These are phyloP conservation scores for Enteromius radiatus DNA, from an alignment of 2,797 vertebrate species.

Conservation along the genomic window DNA sequence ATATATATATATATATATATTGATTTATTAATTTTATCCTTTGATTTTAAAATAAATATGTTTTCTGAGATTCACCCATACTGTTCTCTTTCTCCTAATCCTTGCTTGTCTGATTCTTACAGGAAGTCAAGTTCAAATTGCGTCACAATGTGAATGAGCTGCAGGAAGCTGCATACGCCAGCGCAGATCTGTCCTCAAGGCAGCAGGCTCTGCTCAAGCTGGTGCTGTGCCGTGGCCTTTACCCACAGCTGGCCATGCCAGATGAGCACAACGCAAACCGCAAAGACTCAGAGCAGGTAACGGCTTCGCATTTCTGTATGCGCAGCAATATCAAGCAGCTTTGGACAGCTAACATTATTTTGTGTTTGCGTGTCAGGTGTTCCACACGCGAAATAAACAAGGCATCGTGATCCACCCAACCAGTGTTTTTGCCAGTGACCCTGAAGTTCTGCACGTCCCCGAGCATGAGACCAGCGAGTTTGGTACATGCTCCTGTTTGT, in stretches of 20 bases:
- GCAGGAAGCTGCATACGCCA: conserved; percentile 73
- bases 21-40: neutral
- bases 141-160: conserved; percentile 86
- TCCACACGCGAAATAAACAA: conserved; percentile 91
- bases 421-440: conserved; percentile 83
- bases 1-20: too few relatives aligned
- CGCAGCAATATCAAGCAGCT: neutral
- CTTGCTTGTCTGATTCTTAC: conserved; percentile 18
- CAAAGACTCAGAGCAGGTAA: conserved; percentile 91
- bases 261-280: conserved; percentile 87
- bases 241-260: conserved; percentile 88
- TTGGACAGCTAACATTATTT: neutral
- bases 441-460: conserved; percentile 81
- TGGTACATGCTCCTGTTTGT: conserved; percentile 59
- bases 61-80: neutral
- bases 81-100: neutral
- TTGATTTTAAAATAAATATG: neutral
- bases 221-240: conserved; percentile 88
- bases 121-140: conserved; percentile 95
- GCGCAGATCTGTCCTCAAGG: conserved; percentile 76
- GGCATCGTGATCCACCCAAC: conserved; percentile 90
- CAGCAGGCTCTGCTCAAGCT: conserved; percentile 85
- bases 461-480: conserved; percentile 69
- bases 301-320: neutral
- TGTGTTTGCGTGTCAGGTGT: conserved; percentile 77